Evolutionary conservation across 1,140 invertebrate genomes (phyloP), one percentile per base, ranked within the genome.

Genomic region (Dinoponera quadriceps): DNA sequence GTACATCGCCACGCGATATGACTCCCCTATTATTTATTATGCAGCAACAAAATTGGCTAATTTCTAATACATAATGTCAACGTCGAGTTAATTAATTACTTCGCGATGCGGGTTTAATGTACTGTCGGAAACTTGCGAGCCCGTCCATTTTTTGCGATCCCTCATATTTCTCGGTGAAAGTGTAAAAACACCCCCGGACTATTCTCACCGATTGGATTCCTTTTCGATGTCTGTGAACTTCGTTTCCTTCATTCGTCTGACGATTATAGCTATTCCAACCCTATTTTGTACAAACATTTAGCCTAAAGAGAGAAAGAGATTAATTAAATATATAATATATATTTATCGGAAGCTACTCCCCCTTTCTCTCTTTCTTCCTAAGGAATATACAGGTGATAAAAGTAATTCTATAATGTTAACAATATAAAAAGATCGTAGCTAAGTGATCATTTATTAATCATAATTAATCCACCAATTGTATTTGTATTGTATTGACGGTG

Each of bases 1-100:
- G 22, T 33, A 29, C 54, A 20, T 18, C 27, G 51, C 33, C 33
- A 55, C 13, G 7, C 74, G 62, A 54, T 80, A 20, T 78, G 22
- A 69, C 33, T 25, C 63, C 22, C 57, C 22, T 69, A 71, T 80
- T 80, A 80, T 80, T 80, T 80, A 80, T 80, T 49, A 29, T 20
- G 33, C 33, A 59, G 71, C 59, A 80, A 80, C 75, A 80, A 71
- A 69, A 29, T n/a, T 71, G 44, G 48, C 33, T 68, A 65, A 44
- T 77, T 75, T 65, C 59, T 77, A 77, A 77, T 77, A 20, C 18
- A 20, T 20, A n/a, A 77, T 33, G 33, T 51, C 73, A 48, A 68
- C 29, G 57, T 68, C n/a, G 16, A 77, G 63, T 77, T 75, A 75
- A 63, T 74, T 75, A 48, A 75, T 75, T 75, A 75, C 38, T 13